Evolutionary conservation across 2,888 invertebrate species (phyloP), one percentile per base, ranked within the genome.

Genomic region (Clusia tigrina): DNA sequence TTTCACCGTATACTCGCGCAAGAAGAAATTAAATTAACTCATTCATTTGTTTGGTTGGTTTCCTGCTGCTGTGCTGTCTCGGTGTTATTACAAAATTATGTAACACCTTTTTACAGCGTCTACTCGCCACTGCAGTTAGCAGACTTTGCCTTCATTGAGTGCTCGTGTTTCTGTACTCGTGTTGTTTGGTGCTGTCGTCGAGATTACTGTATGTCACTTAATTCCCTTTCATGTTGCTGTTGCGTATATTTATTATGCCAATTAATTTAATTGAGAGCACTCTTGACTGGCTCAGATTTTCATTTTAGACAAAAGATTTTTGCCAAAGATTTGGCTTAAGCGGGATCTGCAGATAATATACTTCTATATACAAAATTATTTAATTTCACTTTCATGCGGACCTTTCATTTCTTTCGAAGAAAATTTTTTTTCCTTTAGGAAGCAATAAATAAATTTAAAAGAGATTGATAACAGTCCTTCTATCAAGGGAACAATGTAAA

Each of bases 211-310:
- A 59, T 59, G 58, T 63, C 58, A 63, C 59, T 63, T 26, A 58
- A 59, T 59, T 63, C 63, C 63, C 56, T 63, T 63, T 42, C 63
- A 63, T 63, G 63, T 63, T 63, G n/a, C n/a, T 58, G 59, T 63
- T 63, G 59, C 59, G 59, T 52, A 59, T 59, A 63, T 63, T 63
- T 59, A 56, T 63, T 63, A 59, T 42, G 26, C 15, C 54, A 59
- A 56, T 63, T 63, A 59, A 15, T 42, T 32, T 32, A 42, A 42
- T 32, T 6, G 42, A 5, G n/a, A 42, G 42, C 9, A 15, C 9
- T 42, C n/a, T 15, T 42, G 3, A n/a, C 42, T 10, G n/a, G 32
- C 32, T 32, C 6, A 32, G 32, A 32, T 32, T 32, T 32, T 32
- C 32, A 32, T 32, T 32, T 9, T 12, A 32, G 32, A 32, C 12